Base-by-base conservation (phyloP, 2,888 invertebrate species). In the Megastigmus dorsalis region DNA sequence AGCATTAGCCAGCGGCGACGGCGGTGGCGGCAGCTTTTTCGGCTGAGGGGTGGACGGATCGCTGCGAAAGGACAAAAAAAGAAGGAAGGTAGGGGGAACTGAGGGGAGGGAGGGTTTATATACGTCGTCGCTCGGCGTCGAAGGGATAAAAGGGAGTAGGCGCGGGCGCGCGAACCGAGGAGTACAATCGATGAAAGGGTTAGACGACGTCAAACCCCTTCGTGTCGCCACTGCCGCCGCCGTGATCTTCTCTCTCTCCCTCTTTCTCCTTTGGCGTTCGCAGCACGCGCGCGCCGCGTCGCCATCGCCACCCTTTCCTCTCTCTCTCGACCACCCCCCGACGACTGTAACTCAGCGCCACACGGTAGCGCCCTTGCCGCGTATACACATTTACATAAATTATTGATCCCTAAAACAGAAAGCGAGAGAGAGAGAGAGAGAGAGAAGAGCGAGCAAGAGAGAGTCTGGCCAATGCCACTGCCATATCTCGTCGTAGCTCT, bases 321-420 rank as follows among this genome's bases (percentile, higher is more conserved):
- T 79, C 82, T 80, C 83, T 79, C n/a, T n/a, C n/a, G n/a, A n/a
- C n/a, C n/a, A n/a, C 78, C 80, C 81, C 79, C 80, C 80, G 75
- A 78, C 79, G 81, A 83, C 85, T 83, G 84, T 86, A 86, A 87
- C 86, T 87, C 87, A 87, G 85, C 84, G 86, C 85, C 87, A 86
- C 87, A 86, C 86, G 85, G 84, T 85, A 85, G 86, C 86, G 83
- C 86, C 87, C 87, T 86, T 84, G 85, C 85, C 84, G 83, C 84
- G 84, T 87, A n/a, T n/a, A 86, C 87, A 87, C 87, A 88, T 88
- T 88, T 88, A 85, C 87, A 88, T 88, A 87, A 88, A 87, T 87
- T 88, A 88, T 87, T 86, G 87, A 88, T 87, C 87, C 84, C 84
- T 84, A 85, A 84, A 86, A 86, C 84, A 85, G 83, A 79, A 80